Evolutionary conservation across 2,888 invertebrate species (phyloP), one percentile per base, ranked within the genome.

Genomic region (Zygogramma bicolorata): DNA sequence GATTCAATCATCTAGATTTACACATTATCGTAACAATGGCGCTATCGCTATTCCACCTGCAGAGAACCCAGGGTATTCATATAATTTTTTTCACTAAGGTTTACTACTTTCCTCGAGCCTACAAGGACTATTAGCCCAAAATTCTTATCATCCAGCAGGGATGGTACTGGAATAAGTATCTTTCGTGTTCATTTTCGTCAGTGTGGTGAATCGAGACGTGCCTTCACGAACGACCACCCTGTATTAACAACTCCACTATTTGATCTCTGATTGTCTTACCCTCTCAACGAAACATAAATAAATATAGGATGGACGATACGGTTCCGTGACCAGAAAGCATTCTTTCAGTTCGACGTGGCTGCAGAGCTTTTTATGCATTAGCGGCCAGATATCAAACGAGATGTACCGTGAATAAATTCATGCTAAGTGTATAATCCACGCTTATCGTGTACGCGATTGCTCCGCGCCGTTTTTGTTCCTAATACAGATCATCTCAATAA

Each of bases 341-440:
- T 53, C 53, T 53, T 25, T 25, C 25, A 27, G 53, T 53, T 53
- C n/a, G 25, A 25, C 53, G n/a, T 27, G 53, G 10, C n/a, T n/a
- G n/a, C 53, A n/a, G 53, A 22, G 22, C 8, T 53, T 53, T 53
- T 53, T 53, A 53, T 53, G 18, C 53, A 53, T 53, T 53, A 53
- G 53, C 53, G 53, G 27, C 27, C 13, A 25, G 53, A 53, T 53
- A 53, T 53, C 53, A 53, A 53, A 53, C 53, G 53, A 53, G 53
- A 53, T 53, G 53, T 53, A 27, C 22, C 53, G 27, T 53, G 53
- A 53, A 53, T 53, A 53, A 53, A 53, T 53, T 53, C 53, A 53
- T 53, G 53, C 53, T 53, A 53, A 53, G 53, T 53, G 53, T 53
- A 53, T 53, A 53, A 53, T 53, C 53, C 27, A 27, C 53, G 53